Evolutionary conservation across 2,888 invertebrate genomes (phyloP).

Genomic region (Tetragonula carbonaria): DNA sequence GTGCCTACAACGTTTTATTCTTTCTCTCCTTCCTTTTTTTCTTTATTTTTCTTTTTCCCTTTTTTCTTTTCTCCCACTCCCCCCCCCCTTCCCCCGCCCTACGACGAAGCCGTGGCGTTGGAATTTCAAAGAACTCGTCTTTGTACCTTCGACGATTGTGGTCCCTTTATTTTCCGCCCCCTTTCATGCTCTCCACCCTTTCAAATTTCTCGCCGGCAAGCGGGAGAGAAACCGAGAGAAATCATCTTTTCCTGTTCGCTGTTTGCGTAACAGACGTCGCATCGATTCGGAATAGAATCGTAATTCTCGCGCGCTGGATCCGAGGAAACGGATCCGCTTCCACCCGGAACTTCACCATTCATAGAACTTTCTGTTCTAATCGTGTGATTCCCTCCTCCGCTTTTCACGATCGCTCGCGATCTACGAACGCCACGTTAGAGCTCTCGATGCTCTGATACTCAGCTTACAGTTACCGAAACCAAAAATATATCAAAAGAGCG

Average conservation of each 20-base stretch:
- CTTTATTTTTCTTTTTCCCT: background rate
- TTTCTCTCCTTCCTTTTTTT: background rate
- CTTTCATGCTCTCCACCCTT: constrained; percentile 14
- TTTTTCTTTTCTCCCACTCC: background rate
- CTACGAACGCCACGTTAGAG: background rate
- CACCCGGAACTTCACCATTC: background rate
- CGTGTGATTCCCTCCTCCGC: no score
- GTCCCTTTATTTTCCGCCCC: constrained; percentile 32
- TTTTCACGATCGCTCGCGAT: background rate
- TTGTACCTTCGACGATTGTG: constrained; percentile 38
- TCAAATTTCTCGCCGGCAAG: background rate
- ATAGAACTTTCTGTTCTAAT: background rate
- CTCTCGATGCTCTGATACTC: no score
- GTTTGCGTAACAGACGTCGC: constrained; percentile 20
- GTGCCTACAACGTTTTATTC: background rate
- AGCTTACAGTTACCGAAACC: no score
- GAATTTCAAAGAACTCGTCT: constrained; percentile 25
- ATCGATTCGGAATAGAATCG: constrained; percentile 19
- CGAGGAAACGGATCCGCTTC: background rate
- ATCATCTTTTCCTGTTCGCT: constrained; percentile 14
- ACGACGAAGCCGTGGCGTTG: constrained; percentile 11
- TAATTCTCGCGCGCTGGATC: constrained; percentile 1
- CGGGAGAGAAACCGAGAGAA: background rate
- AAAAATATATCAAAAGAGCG: no score
- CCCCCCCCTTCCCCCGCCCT: background rate